Percentiles rank a stretch among this genome's conserved stretches.
These are phyloP conservation scores for Anguilla marmorata DNA, from an alignment of 2,797 vertebrate genomes.

Conservation along the genomic window DNA sequence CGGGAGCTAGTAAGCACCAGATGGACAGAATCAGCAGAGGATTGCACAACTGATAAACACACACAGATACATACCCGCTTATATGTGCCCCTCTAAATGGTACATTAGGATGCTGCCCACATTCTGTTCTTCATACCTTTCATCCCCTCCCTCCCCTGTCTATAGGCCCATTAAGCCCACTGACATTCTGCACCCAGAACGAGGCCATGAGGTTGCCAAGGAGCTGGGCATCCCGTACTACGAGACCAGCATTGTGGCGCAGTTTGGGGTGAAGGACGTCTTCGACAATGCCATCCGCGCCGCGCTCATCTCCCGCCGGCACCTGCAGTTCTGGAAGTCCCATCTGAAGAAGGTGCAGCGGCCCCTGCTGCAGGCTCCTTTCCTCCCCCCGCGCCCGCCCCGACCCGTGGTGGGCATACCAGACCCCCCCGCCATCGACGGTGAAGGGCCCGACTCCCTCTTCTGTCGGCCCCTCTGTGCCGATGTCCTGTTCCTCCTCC, in stretches of 20 bases:
- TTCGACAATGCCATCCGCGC: conserved; percentile 92
- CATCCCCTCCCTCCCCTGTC: background rate
- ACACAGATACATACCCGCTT: background rate
- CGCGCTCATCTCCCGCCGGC: conserved; percentile 86
- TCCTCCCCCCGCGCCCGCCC: conserved; percentile 83
- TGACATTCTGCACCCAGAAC: conserved; percentile 86
- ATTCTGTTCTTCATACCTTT: background rate
- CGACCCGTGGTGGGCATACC: conserved; percentile 82
- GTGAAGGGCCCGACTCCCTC: conserved; percentile 75
- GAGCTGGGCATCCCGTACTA: conserved; percentile 89
- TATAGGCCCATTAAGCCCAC: conserved; percentile 86
- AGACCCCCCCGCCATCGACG: conserved; percentile 69
- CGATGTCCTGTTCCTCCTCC: conserved; percentile 83
- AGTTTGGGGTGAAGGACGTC: conserved; percentile 91
- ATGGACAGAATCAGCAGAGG: background rate
- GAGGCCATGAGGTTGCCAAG: conserved; percentile 87
- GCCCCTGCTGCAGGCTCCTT: conserved; percentile 85
- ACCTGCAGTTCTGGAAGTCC: conserved; percentile 93
- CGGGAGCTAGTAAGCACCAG: background rate
- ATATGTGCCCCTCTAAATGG: background rate
- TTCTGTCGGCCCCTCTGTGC: conserved; percentile 81
- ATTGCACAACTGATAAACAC: background rate
- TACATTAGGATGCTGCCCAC: background rate
- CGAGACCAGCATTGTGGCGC: conserved; percentile 89
- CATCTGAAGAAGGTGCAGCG: conserved; percentile 87